These are phyloP conservation scores for Spea bombifrons DNA, from an alignment of 2,113 vertebrate species.

Conservation along the genomic window DNA sequence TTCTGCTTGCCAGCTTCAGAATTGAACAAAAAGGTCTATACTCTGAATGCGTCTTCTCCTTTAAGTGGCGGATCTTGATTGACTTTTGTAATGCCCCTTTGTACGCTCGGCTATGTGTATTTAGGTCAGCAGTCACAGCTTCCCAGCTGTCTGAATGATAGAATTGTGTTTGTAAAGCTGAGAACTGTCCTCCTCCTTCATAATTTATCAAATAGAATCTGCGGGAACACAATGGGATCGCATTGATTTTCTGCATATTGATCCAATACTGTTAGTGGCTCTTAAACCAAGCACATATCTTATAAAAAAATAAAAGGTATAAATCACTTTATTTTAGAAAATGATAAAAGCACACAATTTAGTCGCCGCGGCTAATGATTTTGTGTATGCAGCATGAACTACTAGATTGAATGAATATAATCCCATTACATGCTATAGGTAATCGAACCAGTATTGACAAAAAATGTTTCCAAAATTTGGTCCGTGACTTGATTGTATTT, in stretches of 20 bases:
- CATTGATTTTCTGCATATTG: constrained; percentile 35
- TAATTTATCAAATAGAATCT: constrained; percentile 32
- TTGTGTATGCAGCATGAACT: too few species aligned
- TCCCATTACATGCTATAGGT: too few species aligned
- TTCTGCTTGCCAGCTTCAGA: neutral
- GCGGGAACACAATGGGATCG: constrained; percentile 22
- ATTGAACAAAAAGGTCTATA: neutral
- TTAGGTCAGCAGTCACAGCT: constrained; percentile 30
- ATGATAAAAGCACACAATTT: too few species aligned
- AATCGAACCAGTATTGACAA: too few species aligned
- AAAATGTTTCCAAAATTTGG: too few species aligned
- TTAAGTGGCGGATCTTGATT: neutral
- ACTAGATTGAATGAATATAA: too few species aligned
- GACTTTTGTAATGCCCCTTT: neutral
- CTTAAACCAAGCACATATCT: neutral
- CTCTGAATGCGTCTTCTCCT: neutral
- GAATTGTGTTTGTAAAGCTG: constrained; percentile 7
- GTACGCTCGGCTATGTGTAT: constrained; percentile 8
- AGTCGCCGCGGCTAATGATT: too few species aligned
- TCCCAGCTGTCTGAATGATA: constrained; percentile 35
- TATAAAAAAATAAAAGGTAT: constrained; percentile 3
- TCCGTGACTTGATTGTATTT: too few species aligned
- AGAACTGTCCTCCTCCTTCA: constrained; percentile 21
- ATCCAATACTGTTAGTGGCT: constrained; percentile 14
- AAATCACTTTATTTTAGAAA: neutral